Evolutionary conservation across 2,113 vertebrate genomes (phyloP).

Genomic region (Merops nubicus): DNA sequence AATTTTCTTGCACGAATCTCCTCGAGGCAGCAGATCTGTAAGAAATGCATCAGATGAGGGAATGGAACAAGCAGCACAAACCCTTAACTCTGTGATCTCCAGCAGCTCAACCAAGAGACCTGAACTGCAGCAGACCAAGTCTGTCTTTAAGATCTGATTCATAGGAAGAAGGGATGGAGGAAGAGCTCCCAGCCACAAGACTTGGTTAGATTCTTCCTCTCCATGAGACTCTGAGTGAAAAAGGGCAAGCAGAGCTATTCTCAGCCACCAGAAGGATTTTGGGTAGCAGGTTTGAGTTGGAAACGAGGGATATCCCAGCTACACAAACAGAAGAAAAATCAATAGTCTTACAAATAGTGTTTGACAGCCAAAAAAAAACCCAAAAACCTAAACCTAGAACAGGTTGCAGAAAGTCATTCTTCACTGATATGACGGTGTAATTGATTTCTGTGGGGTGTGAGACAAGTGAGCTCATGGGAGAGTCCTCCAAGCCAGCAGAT

Average conservation of each 20-base stretch:
- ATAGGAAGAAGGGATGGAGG: not conserved
- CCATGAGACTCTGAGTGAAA: not conserved
- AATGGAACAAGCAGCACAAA: not conserved
- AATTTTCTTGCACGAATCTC: conserved; percentile 1
- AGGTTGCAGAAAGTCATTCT: not conserved
- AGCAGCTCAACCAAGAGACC: not conserved
- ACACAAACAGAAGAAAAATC: not conserved
- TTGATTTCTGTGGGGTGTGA: not conserved
- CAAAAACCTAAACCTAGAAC: too few species aligned
- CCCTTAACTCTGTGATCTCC: not conserved
- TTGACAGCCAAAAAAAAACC: not conserved
- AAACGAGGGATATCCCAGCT: not conserved
- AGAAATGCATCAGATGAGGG: not conserved
- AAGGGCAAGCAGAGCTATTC: not conserved
- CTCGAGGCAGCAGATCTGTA: conserved; percentile 9
- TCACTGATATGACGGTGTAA: not conserved
- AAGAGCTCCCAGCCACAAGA: not conserved
- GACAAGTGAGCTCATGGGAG: not conserved
- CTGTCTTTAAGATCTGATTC: not conserved
- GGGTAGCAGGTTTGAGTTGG: not conserved
- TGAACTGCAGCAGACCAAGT: not conserved
- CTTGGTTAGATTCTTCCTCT: not conserved
- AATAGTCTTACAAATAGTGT: not conserved
- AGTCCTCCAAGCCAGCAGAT: not conserved
- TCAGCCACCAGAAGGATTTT: not conserved